Evolutionary conservation across 2,797 vertebrate genomes (phyloP).

Genomic region (Merluccius polli): DNA sequence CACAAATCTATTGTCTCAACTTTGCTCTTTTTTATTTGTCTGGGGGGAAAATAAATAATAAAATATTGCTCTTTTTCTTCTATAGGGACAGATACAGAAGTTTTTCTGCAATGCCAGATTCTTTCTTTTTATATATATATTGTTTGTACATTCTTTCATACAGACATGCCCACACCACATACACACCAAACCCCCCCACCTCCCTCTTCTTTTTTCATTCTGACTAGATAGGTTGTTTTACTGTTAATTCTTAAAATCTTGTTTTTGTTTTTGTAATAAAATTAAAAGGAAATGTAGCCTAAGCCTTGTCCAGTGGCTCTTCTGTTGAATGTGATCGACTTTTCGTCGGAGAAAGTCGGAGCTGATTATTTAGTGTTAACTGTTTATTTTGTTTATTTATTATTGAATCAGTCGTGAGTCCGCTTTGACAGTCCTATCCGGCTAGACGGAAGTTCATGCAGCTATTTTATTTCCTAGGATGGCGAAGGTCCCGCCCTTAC

Average conservation of each 20-base stretch:
- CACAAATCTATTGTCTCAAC: not conserved
- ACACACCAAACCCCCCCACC: not conserved
- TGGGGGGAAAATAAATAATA: not conserved
- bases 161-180: constrained; percentile 3
- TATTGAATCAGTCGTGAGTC: too few relatives aligned
- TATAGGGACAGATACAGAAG: not conserved
- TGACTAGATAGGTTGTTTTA: constrained; percentile 68
- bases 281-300: constrained; percentile 65
- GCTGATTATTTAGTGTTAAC: too few relatives aligned
- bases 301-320: constrained; percentile 20
- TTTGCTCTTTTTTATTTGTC: not conserved
- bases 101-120: not conserved
- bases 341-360: too few relatives aligned
- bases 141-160: constrained; percentile 47
- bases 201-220: constrained; percentile 44
- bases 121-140: not conserved
- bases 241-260: constrained; percentile 63
- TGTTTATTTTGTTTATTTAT: too few relatives aligned
- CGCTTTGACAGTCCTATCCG: too few relatives aligned
- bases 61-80: not conserved
- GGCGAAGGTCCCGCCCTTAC: too few relatives aligned
- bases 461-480: too few relatives aligned
- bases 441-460: too few relatives aligned
- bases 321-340: not conserved
- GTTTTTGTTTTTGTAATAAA: constrained; percentile 73